These are phyloP conservation scores for Bujurquina vittata DNA, from an alignment of 2,113 vertebrate species.

Conservation along the genomic window DNA sequence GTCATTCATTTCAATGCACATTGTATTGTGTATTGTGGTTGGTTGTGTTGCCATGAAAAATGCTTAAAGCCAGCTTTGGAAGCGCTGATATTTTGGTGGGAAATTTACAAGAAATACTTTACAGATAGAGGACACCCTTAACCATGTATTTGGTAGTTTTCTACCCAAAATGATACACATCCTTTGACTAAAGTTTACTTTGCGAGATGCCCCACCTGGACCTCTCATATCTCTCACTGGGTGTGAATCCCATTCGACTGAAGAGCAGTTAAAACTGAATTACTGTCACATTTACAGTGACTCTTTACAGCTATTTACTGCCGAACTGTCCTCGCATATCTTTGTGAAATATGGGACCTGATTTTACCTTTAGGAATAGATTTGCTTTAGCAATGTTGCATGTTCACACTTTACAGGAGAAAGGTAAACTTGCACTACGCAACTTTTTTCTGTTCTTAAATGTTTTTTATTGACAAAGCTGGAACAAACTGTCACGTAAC, in stretches of 20 bases:
- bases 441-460: neutral
- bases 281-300: neutral
- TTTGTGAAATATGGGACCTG: neutral
- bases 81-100: conserved; percentile 21
- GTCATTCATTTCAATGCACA: conserved; percentile 61
- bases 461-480: fast-evolving
- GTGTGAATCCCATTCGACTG: neutral
- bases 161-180: neutral
- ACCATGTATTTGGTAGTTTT: neutral
- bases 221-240: conserved; percentile 7
- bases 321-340: neutral
- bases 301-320: neutral
- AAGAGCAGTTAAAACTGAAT: neutral
- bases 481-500: neutral
- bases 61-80: conserved; percentile 73
- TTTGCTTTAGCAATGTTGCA: neutral
- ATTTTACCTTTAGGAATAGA: neutral
- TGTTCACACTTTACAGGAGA: neutral
- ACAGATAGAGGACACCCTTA: conserved; percentile 25
- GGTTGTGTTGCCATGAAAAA: conserved; percentile 63
- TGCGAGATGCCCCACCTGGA: neutral
- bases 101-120: neutral
- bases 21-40: conserved; percentile 59
- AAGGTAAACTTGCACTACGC: neutral
- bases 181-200: neutral